Base-by-base conservation (phyloP, 2,113 vertebrate species). In the Leptocoma aspasia region DNA sequence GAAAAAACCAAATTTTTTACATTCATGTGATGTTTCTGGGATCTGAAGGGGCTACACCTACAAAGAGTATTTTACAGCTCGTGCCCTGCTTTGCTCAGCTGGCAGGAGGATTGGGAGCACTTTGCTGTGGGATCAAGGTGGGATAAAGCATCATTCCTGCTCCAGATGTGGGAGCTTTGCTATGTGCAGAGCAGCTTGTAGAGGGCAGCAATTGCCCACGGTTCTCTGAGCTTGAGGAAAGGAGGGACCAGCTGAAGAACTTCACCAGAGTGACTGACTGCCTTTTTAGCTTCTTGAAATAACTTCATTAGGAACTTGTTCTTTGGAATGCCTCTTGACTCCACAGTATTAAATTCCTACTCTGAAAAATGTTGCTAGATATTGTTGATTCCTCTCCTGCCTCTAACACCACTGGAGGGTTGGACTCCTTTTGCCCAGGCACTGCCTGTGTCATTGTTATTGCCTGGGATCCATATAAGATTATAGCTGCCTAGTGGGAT, bases 161-260 rank as follows among this genome's bases (percentile, higher is more conserved):
- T 94, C 63, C 33, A 39, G 37, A 57, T 53, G 60, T 69, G n/a
- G 64, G 68, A 86, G 54, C 54, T 71, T 35, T 96, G 97, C 96
- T 76, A 65, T 95, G 88, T 92, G 90, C 87, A 86, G 13, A 57
- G 13, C 70, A 71, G 71, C 97, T 97, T 94, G 88, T 96, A 98
- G 98, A 96, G 98, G 98, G 98, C 98, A 98, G 98, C 95, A 98
- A 42, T 86, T n/a, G 82, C 95, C 77, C 56, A 66, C 59, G 19
- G 24, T 94, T 98, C 22, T 42, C 15, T 63, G 70, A 92, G 85
- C 82, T n/a, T 17, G 44, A 52, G 45, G 42, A 56, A 66, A 80
- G 89, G 30, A 85, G 33, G 79, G 66, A 90, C 39, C 64, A 53
- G 68, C 50, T 82, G n/a, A 82, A 57, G 69, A 82, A 86, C 80